A percentile compares a stretch with the other conserved stretches of the same genome.
These are phyloP conservation scores for Polypterus bichir DNA, from an alignment of 2,113 vertebrate genomes.

Conservation along the genomic window DNA sequence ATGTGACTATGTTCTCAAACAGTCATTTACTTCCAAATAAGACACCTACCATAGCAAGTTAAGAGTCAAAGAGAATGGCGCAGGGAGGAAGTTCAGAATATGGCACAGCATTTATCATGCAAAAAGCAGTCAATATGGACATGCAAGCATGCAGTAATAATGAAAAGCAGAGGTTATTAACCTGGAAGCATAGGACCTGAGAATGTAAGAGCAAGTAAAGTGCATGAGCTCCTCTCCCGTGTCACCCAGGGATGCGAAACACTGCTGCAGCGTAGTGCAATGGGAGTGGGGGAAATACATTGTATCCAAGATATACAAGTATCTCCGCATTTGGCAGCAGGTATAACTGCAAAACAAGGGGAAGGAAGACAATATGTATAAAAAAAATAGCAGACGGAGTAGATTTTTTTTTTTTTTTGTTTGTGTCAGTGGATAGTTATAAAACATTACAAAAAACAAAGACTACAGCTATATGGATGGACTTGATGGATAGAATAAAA, in stretches of 20 bases:
- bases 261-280: slow-evolving; percentile 62
- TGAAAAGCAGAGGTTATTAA: slow-evolving; percentile 62
- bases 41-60: no score
- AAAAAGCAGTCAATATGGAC: slow-evolving; percentile 40
- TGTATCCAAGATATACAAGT: slow-evolving; percentile 74
- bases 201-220: slow-evolving; percentile 73
- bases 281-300: slow-evolving; percentile 61
- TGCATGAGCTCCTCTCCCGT: slow-evolving; percentile 69
- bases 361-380: slow-evolving; percentile 33
- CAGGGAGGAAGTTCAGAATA: slow-evolving; percentile 5
- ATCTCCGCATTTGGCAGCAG: slow-evolving; percentile 76
- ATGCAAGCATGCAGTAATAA: slow-evolving; percentile 21
- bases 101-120: slow-evolving; percentile 36
- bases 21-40: no score
- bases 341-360: slow-evolving; percentile 73
- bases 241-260: slow-evolving; percentile 66
- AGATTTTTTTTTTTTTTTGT: slow-evolving; percentile 4
- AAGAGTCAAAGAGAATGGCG: slow-evolving; percentile 1
- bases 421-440: neutral
- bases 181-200: slow-evolving; percentile 75
- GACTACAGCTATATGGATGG: neutral
- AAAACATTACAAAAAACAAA: neutral
- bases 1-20: no score
- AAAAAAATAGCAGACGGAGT: slow-evolving; percentile 30
- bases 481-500: no score